Evolutionary conservation across 1,140 invertebrate species (phyloP).

Genomic region (Drosophila parabipectinata): DNA sequence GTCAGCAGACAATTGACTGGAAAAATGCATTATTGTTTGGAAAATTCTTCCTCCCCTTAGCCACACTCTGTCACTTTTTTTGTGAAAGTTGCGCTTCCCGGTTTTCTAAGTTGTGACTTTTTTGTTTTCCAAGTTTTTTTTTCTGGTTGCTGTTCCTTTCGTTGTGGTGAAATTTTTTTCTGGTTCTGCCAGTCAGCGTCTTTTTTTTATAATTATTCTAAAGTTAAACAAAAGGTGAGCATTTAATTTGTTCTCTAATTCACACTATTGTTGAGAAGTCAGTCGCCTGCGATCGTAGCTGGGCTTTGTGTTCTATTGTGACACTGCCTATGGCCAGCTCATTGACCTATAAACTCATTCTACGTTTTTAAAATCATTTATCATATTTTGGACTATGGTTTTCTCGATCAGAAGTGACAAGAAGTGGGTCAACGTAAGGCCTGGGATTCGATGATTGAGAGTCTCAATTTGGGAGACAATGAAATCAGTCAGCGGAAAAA

Average conservation of each 20-base stretch:
- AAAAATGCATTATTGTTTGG: slow-evolving; percentile 49
- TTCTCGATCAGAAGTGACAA: slow-evolving; percentile 26
- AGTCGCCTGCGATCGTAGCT: slow-evolving; percentile 20
- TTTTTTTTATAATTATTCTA: slow-evolving; percentile 30
- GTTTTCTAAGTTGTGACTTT: slow-evolving; percentile 10
- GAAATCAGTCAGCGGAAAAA: background rate
- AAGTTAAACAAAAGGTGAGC: slow-evolving; percentile 49
- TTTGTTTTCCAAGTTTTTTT: background rate
- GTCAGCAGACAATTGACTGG: slow-evolving; percentile 40
- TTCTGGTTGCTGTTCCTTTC: slow-evolving; percentile 34
- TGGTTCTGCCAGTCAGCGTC: slow-evolving; percentile 21
- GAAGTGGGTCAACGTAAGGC: slow-evolving; percentile 36
- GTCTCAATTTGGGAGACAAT: slow-evolving; percentile 25
- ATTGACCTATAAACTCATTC: slow-evolving; percentile 43
- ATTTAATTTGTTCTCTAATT: slow-evolving; percentile 50
- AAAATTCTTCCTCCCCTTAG: slow-evolving; percentile 44
- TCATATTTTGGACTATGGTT: slow-evolving; percentile 19
- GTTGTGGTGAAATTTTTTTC: slow-evolving; percentile 48
- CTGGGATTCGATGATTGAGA: slow-evolving; percentile 19
- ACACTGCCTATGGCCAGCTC: slow-evolving; percentile 37
- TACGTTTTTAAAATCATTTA: slow-evolving; percentile 26
- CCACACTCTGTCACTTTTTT: slow-evolving; percentile 3
- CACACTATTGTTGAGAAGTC: slow-evolving; percentile 53
- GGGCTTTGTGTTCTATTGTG: slow-evolving; percentile 18
- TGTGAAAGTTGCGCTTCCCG: slow-evolving; percentile 50